phyloP scores from a whole-genome alignment of 2,888 invertebrate species.

The Griposia aprilina region DNA sequence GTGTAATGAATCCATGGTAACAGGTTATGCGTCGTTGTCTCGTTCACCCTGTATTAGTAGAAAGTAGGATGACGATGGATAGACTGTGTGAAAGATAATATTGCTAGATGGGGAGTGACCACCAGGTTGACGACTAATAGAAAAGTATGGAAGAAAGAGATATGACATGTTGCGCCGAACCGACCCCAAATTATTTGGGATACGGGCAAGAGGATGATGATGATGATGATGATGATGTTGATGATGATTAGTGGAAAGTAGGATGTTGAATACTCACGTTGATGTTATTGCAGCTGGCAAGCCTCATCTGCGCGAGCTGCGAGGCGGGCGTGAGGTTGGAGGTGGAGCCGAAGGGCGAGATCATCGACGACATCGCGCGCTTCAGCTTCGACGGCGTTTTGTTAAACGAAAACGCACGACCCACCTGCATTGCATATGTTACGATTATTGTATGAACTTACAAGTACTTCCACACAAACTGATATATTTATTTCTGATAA shows the following conservation, averaged over 20 bases:
- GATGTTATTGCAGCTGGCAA: slow-evolving; percentile 96
- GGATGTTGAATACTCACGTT: slow-evolving; percentile 91
- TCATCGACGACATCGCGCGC: slow-evolving; percentile 98
- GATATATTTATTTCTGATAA: not conserved
- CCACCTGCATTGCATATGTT: slow-evolving; percentile 90
- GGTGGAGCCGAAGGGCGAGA: slow-evolving; percentile 97
- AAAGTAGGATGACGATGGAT: not conserved
- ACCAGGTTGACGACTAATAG: not conserved
- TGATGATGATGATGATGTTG: not conserved
- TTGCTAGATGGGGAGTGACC: not conserved
- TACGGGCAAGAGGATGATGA: not conserved
- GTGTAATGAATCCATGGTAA: too few species aligned
- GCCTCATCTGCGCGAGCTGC: slow-evolving; percentile 95
- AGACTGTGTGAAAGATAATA: not conserved
- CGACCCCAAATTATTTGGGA: not conserved
- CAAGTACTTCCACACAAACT: not conserved
- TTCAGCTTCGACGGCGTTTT: slow-evolving; percentile 98
- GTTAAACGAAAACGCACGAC: slow-evolving; percentile 98
- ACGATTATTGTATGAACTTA: slow-evolving; percentile 28
- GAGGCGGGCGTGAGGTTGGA: slow-evolving; percentile 95
- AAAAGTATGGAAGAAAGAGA: not conserved
- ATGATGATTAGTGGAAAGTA: not conserved
- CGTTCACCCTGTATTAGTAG: too few species aligned
- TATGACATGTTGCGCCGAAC: not conserved
- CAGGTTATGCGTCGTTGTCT: too few species aligned